Conservation (phyloP, 2,888 invertebrate genomes). For the Hemaris fuciformis region DNA sequence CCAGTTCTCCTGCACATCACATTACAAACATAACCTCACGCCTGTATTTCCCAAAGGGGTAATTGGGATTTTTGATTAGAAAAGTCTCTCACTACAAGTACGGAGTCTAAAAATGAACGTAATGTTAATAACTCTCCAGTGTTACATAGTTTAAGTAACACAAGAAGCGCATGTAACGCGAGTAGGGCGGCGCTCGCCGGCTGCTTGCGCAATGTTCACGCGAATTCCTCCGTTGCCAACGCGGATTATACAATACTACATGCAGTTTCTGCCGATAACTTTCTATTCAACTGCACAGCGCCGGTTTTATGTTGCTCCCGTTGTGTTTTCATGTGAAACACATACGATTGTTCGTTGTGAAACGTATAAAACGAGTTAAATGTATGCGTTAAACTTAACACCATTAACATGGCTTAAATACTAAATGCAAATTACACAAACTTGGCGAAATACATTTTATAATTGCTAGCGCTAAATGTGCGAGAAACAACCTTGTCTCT, state of each 20-base stretch:
- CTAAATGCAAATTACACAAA: not conserved
- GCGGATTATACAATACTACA: not conserved
- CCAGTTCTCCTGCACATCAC: no score
- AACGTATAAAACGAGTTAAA: not conserved
- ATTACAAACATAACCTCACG: no score
- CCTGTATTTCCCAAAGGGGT: no score
- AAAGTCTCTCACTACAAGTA: no score
- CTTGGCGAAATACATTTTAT: not conserved
- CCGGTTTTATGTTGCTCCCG: not conserved
- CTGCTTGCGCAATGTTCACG: not conserved
- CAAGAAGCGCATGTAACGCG: not conserved
- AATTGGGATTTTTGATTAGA: no score
- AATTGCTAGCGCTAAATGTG: not conserved
- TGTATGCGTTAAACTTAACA: no score
- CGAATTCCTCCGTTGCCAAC: not conserved
- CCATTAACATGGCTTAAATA: no score
- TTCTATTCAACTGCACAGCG: not conserved
- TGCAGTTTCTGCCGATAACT: not conserved
- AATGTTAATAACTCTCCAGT: no score
- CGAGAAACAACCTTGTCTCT: no score
- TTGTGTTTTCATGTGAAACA: not conserved
- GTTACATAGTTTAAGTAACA: no score
- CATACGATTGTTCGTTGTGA: not conserved
- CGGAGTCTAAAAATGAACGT: no score
- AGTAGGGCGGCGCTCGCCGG: not conserved